These are phyloP conservation scores for Zaprionus inermis DNA, from an alignment of 1,140 invertebrate species.

Conservation along the genomic window DNA sequence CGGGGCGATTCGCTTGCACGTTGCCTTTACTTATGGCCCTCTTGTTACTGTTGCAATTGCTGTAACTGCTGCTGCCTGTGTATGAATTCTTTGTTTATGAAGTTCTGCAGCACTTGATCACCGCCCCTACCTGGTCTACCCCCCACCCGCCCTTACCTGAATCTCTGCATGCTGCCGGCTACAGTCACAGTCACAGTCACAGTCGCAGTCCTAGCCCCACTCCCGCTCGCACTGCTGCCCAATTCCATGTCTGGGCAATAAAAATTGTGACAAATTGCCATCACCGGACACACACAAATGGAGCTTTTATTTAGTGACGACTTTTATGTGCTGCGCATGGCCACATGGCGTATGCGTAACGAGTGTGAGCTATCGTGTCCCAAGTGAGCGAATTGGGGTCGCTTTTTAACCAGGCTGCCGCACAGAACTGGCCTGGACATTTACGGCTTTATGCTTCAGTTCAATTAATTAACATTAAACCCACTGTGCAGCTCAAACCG, in stretches of 20 bases:
- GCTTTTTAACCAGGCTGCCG: slow-evolving; percentile 11
- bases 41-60: slow-evolving; percentile 26
- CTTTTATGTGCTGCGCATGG: slow-evolving; percentile 57
- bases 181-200: not conserved
- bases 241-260: slow-evolving; percentile 52
- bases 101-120: slow-evolving; percentile 57
- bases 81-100: slow-evolving; percentile 80
- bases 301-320: slow-evolving; percentile 70
- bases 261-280: slow-evolving; percentile 80
- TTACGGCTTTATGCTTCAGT: slow-evolving; percentile 43
- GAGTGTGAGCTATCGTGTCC: slow-evolving; percentile 2
- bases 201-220: not conserved
- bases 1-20: not conserved
- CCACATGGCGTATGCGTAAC: slow-evolving; percentile 66
- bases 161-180: slow-evolving; percentile 24
- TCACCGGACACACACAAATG: slow-evolving; percentile 65
- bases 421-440: slow-evolving; percentile 11
- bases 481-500: not conserved
- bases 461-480: slow-evolving; percentile 40
- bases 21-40: slow-evolving; percentile 13
- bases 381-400: not conserved
- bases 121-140: not conserved
- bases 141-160: slow-evolving; percentile 29
- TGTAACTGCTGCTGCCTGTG: slow-evolving; percentile 41
- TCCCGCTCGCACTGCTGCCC: not conserved